These are phyloP conservation scores for Mya arenaria DNA, from an alignment of 1,140 invertebrate genomes.

Conservation along the genomic window DNA sequence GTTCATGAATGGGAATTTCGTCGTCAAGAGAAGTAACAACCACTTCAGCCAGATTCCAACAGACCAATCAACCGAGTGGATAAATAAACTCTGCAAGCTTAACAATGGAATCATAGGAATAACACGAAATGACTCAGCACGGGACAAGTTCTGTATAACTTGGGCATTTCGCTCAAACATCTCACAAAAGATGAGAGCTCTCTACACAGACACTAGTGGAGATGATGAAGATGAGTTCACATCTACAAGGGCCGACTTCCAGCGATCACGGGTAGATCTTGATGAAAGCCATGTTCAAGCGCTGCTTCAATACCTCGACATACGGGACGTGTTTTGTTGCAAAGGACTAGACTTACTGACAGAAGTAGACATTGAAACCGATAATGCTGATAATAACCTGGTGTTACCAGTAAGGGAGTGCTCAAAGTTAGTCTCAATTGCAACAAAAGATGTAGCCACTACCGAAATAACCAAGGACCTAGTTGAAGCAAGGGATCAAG, in stretches of 20 bases:
- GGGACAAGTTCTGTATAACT: conserved; percentile 6
- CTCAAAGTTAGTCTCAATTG: not conserved
- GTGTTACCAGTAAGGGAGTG: not conserved
- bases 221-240: conserved; percentile 8
- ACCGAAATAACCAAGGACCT: not conserved
- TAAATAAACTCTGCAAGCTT: conserved; percentile 24
- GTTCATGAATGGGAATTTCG: conserved; percentile 32
- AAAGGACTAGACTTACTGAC: not conserved
- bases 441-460: not conserved
- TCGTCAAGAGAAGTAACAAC: conserved; percentile 29
- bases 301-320: not conserved
- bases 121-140: not conserved
- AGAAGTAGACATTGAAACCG: not conserved
- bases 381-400: not conserved
- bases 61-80: conserved; percentile 50
- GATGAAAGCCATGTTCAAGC: not conserved
- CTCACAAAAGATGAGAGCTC: too few relatives aligned
- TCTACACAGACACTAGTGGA: too few relatives aligned
- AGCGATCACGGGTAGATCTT: not conserved
- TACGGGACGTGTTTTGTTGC: not conserved
- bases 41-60: conserved; percentile 43
- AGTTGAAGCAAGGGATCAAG: too few relatives aligned
- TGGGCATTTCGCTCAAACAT: too few relatives aligned
- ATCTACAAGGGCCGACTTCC: not conserved
- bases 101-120: not conserved